A percentile compares a stretch with the other conserved stretches of the same genome.
phyloP scores from a whole-genome alignment of 2,113 vertebrate genomes.

The Scortum barcoo region DNA sequence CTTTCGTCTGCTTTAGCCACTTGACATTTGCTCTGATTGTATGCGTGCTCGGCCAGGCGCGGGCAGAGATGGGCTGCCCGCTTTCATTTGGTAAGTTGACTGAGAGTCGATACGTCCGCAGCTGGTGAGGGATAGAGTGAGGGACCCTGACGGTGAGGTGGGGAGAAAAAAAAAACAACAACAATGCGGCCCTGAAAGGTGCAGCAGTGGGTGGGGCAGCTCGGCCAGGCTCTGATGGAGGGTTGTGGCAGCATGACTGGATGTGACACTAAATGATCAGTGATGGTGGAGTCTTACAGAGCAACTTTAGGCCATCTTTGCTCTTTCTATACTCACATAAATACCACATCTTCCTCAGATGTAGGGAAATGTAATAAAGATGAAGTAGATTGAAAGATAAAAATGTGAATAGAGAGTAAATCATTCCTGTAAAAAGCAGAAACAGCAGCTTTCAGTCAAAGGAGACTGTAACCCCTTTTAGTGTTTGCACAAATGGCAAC shows the following conservation, averaged over 20 bases:
- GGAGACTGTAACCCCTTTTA: background rate
- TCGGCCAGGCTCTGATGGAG: conserved; percentile 17
- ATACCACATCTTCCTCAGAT: background rate
- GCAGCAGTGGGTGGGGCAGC: conserved; percentile 35
- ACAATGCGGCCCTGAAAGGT: conserved; percentile 32
- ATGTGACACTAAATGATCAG: conserved; percentile 49
- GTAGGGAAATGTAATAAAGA: background rate
- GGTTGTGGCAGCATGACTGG: conserved; percentile 24
- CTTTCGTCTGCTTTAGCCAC: conserved; percentile 44
- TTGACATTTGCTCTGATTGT: conserved; percentile 72
- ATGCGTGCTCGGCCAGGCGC: conserved; percentile 24
- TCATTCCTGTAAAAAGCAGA: conserved; percentile 4
- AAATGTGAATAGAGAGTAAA: background rate
- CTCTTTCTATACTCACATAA: background rate
- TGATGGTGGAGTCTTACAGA: conserved; percentile 25
- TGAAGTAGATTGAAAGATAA: background rate
- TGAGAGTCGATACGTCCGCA: conserved; percentile 72
- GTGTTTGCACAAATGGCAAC: background rate
- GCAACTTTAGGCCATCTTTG: background rate
- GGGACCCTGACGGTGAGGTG: conserved; percentile 45
- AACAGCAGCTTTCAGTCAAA: conserved; percentile 12
- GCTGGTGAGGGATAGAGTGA: conserved; percentile 69
- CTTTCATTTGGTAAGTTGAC: conserved; percentile 78
- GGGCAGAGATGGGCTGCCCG: conserved; percentile 71
- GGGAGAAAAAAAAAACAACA: conserved; percentile 28